phyloP scores from a whole-genome alignment of 1,140 invertebrate genomes.

The Macrostomum lignano region DNA sequence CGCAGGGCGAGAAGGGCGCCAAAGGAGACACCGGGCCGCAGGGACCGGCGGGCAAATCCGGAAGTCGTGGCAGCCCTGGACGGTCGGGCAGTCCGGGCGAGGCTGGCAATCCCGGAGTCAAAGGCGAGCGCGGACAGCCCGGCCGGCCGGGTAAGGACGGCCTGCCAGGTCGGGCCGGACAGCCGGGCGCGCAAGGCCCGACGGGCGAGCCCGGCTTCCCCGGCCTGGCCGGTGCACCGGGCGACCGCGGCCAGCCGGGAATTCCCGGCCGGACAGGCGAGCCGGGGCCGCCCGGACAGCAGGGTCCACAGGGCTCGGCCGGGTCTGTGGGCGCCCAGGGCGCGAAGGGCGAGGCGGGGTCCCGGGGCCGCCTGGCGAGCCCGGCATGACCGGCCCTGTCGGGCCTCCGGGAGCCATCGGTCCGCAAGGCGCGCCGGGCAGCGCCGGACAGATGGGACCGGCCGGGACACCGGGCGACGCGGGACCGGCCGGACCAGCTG shows the following conservation, averaged over 20 bases:
- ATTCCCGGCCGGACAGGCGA: no score
- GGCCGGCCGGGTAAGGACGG: slow-evolving; percentile 2
- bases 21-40: slow-evolving; percentile 1
- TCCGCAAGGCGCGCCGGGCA: not conserved
- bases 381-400: no score
- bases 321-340: no score
- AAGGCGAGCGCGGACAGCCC: not conserved
- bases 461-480: not conserved
- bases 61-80: no score
- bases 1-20: no score
- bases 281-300: no score
- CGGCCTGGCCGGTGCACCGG: slow-evolving; percentile 3
- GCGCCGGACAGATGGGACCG: no score
- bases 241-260: not conserved
- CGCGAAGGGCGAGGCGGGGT: no score
- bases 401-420: slow-evolving; percentile 5
- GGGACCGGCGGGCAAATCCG: not conserved
- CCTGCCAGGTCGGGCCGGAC: slow-evolving; percentile 5
- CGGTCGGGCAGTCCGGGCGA: not conserved
- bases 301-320: no score
- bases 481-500: not conserved
- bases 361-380: no score
- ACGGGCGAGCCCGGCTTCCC: slow-evolving; percentile 6
- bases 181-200: slow-evolving; percentile 1
- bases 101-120: slow-evolving; percentile 4